Base-by-base conservation (phyloP, 2,888 invertebrate species). In the Linnaemya vulpina region DNA sequence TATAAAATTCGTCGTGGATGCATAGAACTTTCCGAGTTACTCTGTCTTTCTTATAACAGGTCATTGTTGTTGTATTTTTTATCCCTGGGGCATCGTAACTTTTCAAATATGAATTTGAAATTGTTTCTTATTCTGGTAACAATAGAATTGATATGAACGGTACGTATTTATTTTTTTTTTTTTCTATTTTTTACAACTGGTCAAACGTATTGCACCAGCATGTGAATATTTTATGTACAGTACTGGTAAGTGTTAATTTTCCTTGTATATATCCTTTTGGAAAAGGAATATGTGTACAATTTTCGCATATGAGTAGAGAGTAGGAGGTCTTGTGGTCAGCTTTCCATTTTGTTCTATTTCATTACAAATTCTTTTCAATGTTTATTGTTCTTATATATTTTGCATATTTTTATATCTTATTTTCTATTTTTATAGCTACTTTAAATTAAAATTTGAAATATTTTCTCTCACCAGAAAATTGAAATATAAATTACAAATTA, bases 81-180 rank as follows among this genome's bases (percentile, higher is more conserved):
- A 88, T 91, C 92, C 91, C 92, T 81, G 65, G 92, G 90, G 92
- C 91, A 89, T 90, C 91, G 91, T 92, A 91, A 90, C 89, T 90
- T 90, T 89, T 90, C 90, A 92, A 91, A 91, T 92, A 92, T 92
- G 92, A 92, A 92, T 92, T 91, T 90, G 90, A 91, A 91, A 91
- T 91, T 90, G 90, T 91, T 91, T 90, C 87, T 86, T 83, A 74
- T 79, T 43, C 40, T 62, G 60, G 43, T 46, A 77, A 67, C 60
- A 78, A 79, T 79, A 35, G 62, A 51, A 60, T 40, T 55, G 46
- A 65, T 49, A 46, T 30, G 38, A 11, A 30, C 25, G 11, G 38
- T 68, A n/a, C 51, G 22, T 22, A 30, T 30, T 30, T 46, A 53
- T 17, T 38, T n/a, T n/a, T n/a, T n/a, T n/a, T n/a, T n/a, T n/a